A percentile compares a stretch with the other conserved stretches of the same genome.
phyloP scores from a whole-genome alignment of 1,140 invertebrate genomes.

The Lethrus apterus region DNA sequence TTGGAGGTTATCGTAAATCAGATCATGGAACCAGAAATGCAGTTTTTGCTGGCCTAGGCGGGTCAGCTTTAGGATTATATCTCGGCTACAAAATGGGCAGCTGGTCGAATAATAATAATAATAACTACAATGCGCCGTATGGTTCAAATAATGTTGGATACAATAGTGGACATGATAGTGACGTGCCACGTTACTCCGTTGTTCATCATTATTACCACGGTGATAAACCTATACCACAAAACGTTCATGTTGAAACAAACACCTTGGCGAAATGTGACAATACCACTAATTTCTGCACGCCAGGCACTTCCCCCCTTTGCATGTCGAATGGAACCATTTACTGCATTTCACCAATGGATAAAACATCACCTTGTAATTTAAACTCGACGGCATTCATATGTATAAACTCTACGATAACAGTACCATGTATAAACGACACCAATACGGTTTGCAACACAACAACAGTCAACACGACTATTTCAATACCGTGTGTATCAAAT shows the following conservation, averaged over 20 bases:
- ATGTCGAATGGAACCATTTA: slow-evolving; percentile 8
- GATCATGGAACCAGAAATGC: slow-evolving; percentile 4
- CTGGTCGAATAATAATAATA: not conserved
- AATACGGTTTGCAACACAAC: not conserved
- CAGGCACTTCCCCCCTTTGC: slow-evolving; percentile 5
- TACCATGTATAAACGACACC: slow-evolving; percentile 5
- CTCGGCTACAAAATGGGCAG: slow-evolving; percentile 9
- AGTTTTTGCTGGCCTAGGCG: slow-evolving; percentile 4
- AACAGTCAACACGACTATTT: slow-evolving; percentile 3
- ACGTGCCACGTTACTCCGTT: slow-evolving; percentile 8
- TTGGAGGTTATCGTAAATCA: slow-evolving; percentile 1
- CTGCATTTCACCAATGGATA: slow-evolving; percentile 5
- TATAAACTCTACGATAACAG: slow-evolving; percentile 1
- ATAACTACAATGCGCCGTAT: not conserved
- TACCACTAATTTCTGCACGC: slow-evolving; percentile 3
- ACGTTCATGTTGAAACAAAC: not conserved
- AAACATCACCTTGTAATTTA: slow-evolving; percentile 1
- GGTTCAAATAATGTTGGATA: not conserved
- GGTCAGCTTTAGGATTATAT: slow-evolving; percentile 11
- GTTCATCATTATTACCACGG: slow-evolving; percentile 12
- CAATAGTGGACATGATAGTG: not conserved
- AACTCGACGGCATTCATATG: slow-evolving; percentile 6
- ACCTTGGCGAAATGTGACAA: slow-evolving; percentile 4
- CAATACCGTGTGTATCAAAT: slow-evolving; percentile 6
- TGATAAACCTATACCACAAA: slow-evolving; percentile 5